These are phyloP conservation scores for Tetraneura akinire DNA, from an alignment of 1,140 invertebrate genomes.

Conservation along the genomic window DNA sequence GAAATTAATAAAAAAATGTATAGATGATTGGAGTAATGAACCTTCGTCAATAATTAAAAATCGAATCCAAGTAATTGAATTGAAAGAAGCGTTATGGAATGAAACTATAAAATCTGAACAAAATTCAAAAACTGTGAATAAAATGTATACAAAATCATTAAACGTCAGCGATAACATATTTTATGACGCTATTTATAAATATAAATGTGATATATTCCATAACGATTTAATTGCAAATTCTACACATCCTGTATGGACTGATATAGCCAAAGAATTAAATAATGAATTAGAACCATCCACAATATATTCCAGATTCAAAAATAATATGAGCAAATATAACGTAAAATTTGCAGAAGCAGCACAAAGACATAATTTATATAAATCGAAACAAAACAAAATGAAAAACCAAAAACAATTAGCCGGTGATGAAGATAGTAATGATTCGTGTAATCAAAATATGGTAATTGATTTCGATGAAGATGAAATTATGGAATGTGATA, in stretches of 20 bases:
- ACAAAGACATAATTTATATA: slow-evolving; percentile 9
- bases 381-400: slow-evolving; percentile 31
- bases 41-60: slow-evolving; percentile 4
- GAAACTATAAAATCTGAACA: not conserved
- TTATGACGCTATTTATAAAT: slow-evolving; percentile 39
- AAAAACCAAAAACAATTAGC: slow-evolving; percentile 15
- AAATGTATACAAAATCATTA: not conserved
- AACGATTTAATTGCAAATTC: slow-evolving; percentile 37
- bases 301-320: slow-evolving; percentile 5
- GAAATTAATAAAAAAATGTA: slow-evolving; percentile 22
- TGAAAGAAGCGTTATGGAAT: slow-evolving; percentile 7
- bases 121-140: not conserved
- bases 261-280: slow-evolving; percentile 34
- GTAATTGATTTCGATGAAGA: slow-evolving; percentile 1
- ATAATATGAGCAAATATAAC: slow-evolving; percentile 38
- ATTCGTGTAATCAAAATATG: not conserved
- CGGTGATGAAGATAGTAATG: not conserved
- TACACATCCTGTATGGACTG: slow-evolving; percentile 28
- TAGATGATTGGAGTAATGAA: slow-evolving; percentile 8
- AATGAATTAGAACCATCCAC: slow-evolving; percentile 11
- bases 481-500: not conserved
- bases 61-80: slow-evolving; percentile 11
- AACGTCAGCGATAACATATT: not conserved
- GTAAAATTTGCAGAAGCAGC: slow-evolving; percentile 40
- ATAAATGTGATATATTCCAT: slow-evolving; percentile 35